Conservation (phyloP, 2,888 invertebrate genomes). For the Sepioteuthis lessoniana region DNA sequence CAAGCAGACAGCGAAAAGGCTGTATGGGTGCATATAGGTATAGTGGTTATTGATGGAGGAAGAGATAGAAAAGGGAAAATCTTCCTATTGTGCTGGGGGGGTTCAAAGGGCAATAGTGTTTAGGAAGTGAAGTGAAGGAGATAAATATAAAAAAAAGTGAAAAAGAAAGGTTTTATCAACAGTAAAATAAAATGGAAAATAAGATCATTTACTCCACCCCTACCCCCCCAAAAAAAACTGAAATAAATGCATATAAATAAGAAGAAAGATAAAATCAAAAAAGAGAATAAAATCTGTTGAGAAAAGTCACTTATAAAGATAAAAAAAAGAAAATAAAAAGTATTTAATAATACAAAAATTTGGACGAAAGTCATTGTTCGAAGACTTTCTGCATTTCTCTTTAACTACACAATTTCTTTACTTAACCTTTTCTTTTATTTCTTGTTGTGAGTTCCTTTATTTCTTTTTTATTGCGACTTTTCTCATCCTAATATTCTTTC, state of each 20-base stretch:
- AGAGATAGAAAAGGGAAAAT: background rate
- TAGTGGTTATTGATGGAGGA: background rate
- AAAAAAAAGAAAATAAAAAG: background rate
- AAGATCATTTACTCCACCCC: too few relatives aligned
- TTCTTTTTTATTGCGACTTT: background rate
- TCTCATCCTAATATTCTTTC: background rate
- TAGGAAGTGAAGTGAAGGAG: background rate
- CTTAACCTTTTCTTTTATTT: background rate
- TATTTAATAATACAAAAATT: background rate
- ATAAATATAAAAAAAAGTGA: background rate
- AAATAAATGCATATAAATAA: background rate
- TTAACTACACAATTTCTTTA: background rate
- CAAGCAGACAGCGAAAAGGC: background rate
- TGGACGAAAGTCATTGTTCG: background rate
- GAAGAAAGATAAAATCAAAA: background rate
- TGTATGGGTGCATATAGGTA: background rate
- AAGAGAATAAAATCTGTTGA: background rate
- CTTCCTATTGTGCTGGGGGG: background rate
- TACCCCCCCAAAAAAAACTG: too few relatives aligned
- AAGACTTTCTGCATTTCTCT: background rate
- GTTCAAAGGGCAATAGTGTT: background rate
- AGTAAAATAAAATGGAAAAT: background rate
- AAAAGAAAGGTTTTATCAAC: background rate
- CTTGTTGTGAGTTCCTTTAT: background rate
- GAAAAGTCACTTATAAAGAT: background rate